phyloP scores from a whole-genome alignment of 2,888 invertebrate genomes.

The Exephanes ischioxanthus region DNA sequence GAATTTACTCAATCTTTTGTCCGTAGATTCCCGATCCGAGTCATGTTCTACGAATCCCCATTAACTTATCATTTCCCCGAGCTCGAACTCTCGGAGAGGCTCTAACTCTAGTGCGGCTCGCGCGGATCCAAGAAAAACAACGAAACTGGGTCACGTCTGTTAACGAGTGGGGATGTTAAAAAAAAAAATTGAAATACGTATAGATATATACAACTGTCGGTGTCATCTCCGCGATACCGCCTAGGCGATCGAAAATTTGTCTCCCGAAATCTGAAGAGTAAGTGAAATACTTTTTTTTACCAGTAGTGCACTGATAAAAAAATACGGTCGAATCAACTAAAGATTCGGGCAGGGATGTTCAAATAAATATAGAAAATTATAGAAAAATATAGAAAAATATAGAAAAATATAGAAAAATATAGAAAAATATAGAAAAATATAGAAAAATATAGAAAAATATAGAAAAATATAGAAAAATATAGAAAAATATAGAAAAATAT shows the following conservation, averaged over 20 bases:
- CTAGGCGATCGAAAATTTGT: neutral
- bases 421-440: too few relatives aligned
- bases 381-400: too few relatives aligned
- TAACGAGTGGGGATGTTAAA: neutral
- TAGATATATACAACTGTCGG: neutral
- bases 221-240: neutral
- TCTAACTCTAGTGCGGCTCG: neutral
- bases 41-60: neutral
- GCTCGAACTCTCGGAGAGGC: neutral
- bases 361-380: too few relatives aligned
- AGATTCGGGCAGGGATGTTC: too few relatives aligned
- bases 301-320: too few relatives aligned
- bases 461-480: too few relatives aligned
- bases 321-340: too few relatives aligned
- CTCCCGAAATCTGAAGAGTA: neutral
- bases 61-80: slow-evolving; percentile 5
- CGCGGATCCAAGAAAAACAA: slow-evolving; percentile 4
- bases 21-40: neutral
- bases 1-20: neutral
- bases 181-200: neutral
- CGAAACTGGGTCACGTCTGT: slow-evolving; percentile 1
- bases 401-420: too few relatives aligned
- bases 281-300: too few relatives aligned
- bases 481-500: too few relatives aligned
- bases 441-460: too few relatives aligned